Percentiles rank a stretch among this genome's conserved stretches.
Conservation (phyloP, 2,888 invertebrate species). For the Octonoba sinensis region DNA sequence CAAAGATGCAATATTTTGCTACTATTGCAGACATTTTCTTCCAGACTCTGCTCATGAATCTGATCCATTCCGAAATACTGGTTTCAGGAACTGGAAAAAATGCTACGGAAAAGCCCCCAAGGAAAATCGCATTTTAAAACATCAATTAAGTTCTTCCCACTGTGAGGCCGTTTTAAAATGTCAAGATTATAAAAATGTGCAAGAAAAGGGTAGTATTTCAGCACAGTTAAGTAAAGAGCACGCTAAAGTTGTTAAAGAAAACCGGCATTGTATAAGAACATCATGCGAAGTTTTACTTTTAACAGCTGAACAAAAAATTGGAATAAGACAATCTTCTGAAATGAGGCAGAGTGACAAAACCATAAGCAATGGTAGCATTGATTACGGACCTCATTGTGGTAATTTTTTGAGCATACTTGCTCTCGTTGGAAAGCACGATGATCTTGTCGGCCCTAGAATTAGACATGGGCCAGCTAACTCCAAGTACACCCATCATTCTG, state of each 20-base stretch:
- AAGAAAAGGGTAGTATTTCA: conserved; percentile 6
- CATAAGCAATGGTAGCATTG: not conserved
- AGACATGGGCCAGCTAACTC: conserved; percentile 7
- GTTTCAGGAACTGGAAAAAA: not conserved
- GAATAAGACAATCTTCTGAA: conserved; percentile 1
- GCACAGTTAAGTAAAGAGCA: conserved; percentile 8
- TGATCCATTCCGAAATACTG: not conserved
- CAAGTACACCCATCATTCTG: conserved; percentile 21
- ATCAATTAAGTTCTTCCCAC: conserved; percentile 14
- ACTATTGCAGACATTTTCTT: not conserved
- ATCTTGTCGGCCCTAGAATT: not conserved
- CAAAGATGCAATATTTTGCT: not conserved
- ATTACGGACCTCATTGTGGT: conserved; percentile 15
- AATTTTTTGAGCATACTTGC: conserved; percentile 23
- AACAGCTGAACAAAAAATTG: conserved; percentile 12
- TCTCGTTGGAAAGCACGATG: conserved; percentile 11
- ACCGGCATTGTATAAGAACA: conserved; percentile 11
- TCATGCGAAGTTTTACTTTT: conserved; percentile 11
- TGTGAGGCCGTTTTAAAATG: conserved; percentile 11
- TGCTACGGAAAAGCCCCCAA: not conserved
- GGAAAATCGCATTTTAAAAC: conserved; percentile 2
- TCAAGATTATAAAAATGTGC: not conserved
- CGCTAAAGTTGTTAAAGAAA: not conserved
- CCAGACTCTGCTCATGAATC: not conserved
- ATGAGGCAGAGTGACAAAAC: not conserved